Base-by-base conservation (phyloP, 2,888 invertebrate genomes). In the Orthosia gracilis region DNA sequence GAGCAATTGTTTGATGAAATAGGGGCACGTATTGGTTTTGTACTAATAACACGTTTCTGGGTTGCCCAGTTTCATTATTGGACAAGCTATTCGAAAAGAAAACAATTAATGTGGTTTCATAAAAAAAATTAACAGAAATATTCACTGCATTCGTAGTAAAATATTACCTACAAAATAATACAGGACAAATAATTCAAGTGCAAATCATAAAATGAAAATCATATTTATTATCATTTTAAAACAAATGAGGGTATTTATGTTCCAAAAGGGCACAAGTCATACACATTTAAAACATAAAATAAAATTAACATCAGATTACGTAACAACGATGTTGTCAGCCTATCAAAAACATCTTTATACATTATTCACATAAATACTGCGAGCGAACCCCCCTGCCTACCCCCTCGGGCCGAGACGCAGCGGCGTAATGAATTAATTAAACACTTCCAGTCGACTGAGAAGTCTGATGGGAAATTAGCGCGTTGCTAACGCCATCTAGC, bases 391-490 rank as follows among this genome's bases (percentile, higher is more conserved):
- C 86, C 80, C 80, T 80, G 83, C 78, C 21, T 75, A 76, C 80
- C 78, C 72, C 82, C 77, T 74, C 61, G 63, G 68, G 76, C 68
- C 59, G 82, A 89, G 89, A 88, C 83, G 86, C 61, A 85, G 79
- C 87, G 78, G 79, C 87, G 78, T 87, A 83, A 87, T 82, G 81
- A 83, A 86, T 82, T 89, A 82, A 87, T 88, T 84, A 84, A 76
- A 85, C 81, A 82, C 84, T 87, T 87, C 88, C 88, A 87, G 59
- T 73, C 66, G 62, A 78, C 62, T 82, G 76, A 71, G 73, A 71
- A 65, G 78, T 70, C 79, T 88, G 83, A 83, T 83, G 84, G 82
- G 83, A 80, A 86, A 87, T 87, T 87, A 87, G 78, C 61, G 69
- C 47, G 55, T 40, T 11, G 66, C 64, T 71, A 70, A 58, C 88